Conservation (phyloP, 2,888 invertebrate genomes). For the Chrysina gloriosa region DNA sequence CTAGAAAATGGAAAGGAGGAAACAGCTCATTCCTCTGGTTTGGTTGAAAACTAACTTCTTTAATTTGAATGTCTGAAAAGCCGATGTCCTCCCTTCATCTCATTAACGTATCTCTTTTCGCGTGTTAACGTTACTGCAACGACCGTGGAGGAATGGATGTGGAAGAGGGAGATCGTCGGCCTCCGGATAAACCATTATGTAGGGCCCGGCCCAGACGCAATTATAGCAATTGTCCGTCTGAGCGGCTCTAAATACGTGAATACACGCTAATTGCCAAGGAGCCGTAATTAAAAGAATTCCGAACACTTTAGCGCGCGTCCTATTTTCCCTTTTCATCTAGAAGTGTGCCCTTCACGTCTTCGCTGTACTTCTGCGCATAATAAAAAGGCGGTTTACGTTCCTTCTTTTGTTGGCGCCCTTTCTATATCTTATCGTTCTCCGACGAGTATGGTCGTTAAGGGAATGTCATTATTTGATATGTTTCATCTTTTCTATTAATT, state of each 20-base stretch:
- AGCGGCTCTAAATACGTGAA: constrained; percentile 23
- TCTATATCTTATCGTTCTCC: neutral
- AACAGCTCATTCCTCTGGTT: neutral
- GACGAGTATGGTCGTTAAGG: neutral
- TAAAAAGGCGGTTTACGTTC: neutral
- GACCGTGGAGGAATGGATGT: neutral
- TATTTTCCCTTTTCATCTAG: neutral
- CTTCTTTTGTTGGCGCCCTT: neutral
- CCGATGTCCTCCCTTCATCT: constrained; percentile 1
- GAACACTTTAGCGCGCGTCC: neutral
- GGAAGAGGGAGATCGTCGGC: neutral
- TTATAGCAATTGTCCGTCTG: constrained; percentile 27
- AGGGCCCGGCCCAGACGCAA: constrained; percentile 9
- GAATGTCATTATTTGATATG: neutral
- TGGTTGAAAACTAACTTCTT: constrained; percentile 20
- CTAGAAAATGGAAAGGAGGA: neutral
- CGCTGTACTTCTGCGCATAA: neutral
- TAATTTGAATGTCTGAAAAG: constrained; percentile 17
- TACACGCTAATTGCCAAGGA: constrained; percentile 21
- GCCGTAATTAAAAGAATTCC: constrained; percentile 24
- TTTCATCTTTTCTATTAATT: no score
- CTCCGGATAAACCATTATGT: constrained; percentile 18
- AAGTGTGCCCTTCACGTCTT: neutral
- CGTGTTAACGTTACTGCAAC: constrained; percentile 9
- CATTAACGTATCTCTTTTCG: constrained; percentile 20